Percentiles rank a stretch among this genome's conserved stretches.
These are phyloP conservation scores for Lonchura striata DNA, from an alignment of 2,113 vertebrate species.

Conservation along the genomic window DNA sequence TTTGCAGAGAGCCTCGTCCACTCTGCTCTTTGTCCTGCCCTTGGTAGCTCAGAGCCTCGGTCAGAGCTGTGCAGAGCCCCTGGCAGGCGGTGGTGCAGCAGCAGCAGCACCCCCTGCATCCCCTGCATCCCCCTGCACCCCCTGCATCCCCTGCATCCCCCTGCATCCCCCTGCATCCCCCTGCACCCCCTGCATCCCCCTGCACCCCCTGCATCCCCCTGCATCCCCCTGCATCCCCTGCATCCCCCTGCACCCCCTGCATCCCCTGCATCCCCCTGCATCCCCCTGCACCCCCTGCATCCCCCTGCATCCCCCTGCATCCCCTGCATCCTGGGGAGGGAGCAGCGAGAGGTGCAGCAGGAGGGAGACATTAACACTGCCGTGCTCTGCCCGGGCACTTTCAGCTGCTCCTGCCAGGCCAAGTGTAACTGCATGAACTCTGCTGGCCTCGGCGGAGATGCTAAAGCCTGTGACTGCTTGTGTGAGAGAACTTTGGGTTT, in stretches of 20 bases:
- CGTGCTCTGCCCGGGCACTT: fast-evolving
- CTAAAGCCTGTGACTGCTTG: neutral
- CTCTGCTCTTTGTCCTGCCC: neutral
- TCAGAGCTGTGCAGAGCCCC: fast-evolving
- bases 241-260: fast-evolving
- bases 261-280: no score
- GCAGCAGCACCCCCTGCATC: fast-evolving
- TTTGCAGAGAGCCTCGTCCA: fast-evolving
- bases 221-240: no score
- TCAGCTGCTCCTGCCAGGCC: neutral
- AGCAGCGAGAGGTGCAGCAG: fast-evolving
- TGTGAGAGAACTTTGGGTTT: no score
- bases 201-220: no score
- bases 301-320: fast-evolving
- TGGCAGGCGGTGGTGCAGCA: fast-evolving
- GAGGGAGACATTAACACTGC: fast-evolving
- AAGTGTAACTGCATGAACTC: neutral
- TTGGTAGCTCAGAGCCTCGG: fast-evolving
- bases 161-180: no score
- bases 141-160: fast-evolving
- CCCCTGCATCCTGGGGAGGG: no score
- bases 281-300: no score
- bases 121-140: no score
- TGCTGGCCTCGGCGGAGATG: neutral
- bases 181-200: no score